phyloP scores from a whole-genome alignment of 2,113 vertebrate genomes.

The Lepisosteus oculatus region DNA sequence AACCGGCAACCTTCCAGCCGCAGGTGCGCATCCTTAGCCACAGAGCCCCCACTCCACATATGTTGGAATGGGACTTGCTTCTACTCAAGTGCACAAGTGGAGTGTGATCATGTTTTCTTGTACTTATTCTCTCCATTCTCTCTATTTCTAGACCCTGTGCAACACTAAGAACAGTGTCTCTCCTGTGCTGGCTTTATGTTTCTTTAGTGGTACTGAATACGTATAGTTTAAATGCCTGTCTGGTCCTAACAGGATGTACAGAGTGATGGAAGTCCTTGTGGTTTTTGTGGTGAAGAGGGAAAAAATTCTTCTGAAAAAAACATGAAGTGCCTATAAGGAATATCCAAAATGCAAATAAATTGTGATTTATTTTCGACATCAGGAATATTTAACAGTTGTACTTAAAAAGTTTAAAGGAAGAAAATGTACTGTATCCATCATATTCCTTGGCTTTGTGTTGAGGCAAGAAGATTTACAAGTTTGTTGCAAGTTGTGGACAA shows the following conservation, averaged over 20 bases:
- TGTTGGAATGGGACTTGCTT: too few species aligned
- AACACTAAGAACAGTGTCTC: constrained; percentile 15
- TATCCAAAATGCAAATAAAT: constrained; percentile 53
- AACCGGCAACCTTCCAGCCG: too few species aligned
- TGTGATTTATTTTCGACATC: constrained; percentile 40
- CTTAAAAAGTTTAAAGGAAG: background rate
- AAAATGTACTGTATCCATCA: background rate
- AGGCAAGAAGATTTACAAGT: background rate
- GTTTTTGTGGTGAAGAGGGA: constrained; percentile 53
- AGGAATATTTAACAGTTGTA: constrained; percentile 22
- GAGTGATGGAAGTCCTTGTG: constrained; percentile 64
- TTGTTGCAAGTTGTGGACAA: background rate
- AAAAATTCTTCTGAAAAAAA: constrained; percentile 28
- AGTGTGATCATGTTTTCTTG: background rate
- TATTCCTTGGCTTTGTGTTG: background rate
- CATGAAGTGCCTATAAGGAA: constrained; percentile 58
- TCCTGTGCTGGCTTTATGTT: constrained; percentile 36
- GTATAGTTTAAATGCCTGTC: constrained; percentile 59
- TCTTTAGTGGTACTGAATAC: constrained; percentile 32
- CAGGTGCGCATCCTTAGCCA: too few species aligned
- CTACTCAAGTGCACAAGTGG: too few species aligned
- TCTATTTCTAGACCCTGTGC: too few species aligned
- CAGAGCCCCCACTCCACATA: too few species aligned
- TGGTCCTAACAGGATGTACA: constrained; percentile 55
- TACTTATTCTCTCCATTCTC: constrained; percentile 1